Conservation (phyloP, 2,888 invertebrate species). For the Pollenia labialis region DNA sequence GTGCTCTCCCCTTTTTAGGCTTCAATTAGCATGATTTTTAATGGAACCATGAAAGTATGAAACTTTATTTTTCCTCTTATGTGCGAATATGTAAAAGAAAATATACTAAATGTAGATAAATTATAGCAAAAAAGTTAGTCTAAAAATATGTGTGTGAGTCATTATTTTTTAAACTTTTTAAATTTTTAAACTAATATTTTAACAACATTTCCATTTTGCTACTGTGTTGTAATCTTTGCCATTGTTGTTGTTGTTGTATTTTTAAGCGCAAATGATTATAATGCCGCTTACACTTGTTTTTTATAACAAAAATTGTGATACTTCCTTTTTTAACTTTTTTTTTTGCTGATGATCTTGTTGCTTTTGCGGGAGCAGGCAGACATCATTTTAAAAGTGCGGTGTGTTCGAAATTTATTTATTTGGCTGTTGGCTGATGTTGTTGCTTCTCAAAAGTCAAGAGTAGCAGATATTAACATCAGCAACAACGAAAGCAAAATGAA, state of each 20-base stretch:
- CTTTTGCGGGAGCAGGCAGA: slow-evolving; percentile 29
- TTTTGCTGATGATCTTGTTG: slow-evolving; percentile 40
- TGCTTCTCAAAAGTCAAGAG: slow-evolving; percentile 36
- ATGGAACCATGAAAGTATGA: not conserved
- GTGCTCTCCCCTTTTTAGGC: slow-evolving; percentile 36
- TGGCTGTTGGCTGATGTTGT: not conserved
- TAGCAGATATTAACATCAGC: slow-evolving; percentile 10
- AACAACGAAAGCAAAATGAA: slow-evolving; percentile 11
- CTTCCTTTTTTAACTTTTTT: slow-evolving; percentile 41
- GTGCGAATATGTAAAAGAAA: too few species aligned
- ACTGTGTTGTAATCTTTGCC: not conserved
- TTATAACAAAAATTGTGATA: slow-evolving; percentile 64
- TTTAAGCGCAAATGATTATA: slow-evolving; percentile 56
- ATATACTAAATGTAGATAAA: too few species aligned
- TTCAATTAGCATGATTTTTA: slow-evolving; percentile 55
- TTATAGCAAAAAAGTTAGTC: too few species aligned
- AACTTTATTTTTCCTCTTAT: too few species aligned
- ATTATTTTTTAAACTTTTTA: too few species aligned
- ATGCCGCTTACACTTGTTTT: slow-evolving; percentile 65
- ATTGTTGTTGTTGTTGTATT: slow-evolving; percentile 1
- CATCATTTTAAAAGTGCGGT: slow-evolving; percentile 22
- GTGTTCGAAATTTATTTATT: slow-evolving; percentile 32
- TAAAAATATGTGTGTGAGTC: too few species aligned
- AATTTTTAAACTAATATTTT: not conserved
- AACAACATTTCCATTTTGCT: not conserved